These are phyloP conservation scores for Epinotia bilunana DNA, from an alignment of 2,888 invertebrate species.

Conservation along the genomic window DNA sequence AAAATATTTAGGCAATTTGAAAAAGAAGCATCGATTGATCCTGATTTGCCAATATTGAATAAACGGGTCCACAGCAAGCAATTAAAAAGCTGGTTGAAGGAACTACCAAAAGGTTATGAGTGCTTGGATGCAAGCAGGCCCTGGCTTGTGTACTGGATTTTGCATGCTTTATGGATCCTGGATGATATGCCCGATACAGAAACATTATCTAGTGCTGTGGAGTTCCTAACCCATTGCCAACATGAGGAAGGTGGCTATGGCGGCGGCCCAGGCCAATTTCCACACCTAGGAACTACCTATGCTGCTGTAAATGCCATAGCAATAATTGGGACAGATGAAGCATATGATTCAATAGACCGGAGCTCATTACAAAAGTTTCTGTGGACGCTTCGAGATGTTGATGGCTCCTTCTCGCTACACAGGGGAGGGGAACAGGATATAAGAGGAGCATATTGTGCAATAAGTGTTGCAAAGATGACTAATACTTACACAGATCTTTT, in stretches of 20 bases:
- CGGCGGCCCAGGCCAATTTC: conserved; percentile 96
- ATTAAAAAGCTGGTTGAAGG: conserved; percentile 87
- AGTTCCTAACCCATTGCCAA: conserved; percentile 86
- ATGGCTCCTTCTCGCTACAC: conserved; percentile 97
- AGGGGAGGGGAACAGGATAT: conserved; percentile 97
- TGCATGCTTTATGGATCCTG: conserved; percentile 93
- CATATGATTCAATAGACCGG: conserved; percentile 94
- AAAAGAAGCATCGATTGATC: conserved; percentile 73
- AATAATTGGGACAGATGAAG: conserved; percentile 94
- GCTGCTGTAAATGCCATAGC: conserved; percentile 97
- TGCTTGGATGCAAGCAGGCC: conserved; percentile 97
- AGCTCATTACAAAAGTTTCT: conserved; percentile 90
- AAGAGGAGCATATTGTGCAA: conserved; percentile 98
- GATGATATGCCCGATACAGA: conserved; percentile 78
- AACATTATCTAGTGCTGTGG: conserved; percentile 69
- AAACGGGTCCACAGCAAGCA: conserved; percentile 86
- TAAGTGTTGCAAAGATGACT: conserved; percentile 94
- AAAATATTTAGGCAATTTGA: conserved; percentile 75
- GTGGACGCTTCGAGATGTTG: conserved; percentile 89
- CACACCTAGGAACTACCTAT: conserved; percentile 98
- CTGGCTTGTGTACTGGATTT: conserved; percentile 99
- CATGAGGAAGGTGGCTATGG: conserved; percentile 94
- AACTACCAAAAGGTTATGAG: conserved; percentile 89
- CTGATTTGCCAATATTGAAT: conserved; percentile 85
- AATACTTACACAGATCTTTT: conserved; percentile 90